Percentiles rank a stretch among this genome's conserved stretches.
These are phyloP conservation scores for Xenus cinereus DNA, from an alignment of 2,113 vertebrate species.

Conservation along the genomic window DNA sequence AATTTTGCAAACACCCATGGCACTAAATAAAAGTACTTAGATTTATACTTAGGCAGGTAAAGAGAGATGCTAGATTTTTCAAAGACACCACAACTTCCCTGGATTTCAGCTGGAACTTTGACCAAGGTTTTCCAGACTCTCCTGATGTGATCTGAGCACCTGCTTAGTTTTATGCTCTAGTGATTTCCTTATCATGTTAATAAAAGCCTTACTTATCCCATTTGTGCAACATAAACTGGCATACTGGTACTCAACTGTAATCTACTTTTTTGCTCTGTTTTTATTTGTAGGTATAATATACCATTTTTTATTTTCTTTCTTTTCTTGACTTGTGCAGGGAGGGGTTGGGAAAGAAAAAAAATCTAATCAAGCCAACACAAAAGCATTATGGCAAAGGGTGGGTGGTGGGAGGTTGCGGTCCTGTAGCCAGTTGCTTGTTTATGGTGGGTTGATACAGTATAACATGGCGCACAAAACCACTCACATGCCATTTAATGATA, in stretches of 20 bases:
- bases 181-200: neutral
- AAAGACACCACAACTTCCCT: neutral
- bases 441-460: conserved; percentile 10
- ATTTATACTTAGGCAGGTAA: neutral
- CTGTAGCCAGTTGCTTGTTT: conserved; percentile 38
- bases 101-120: neutral
- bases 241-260: fast-evolving
- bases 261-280: neutral
- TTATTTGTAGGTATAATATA: neutral
- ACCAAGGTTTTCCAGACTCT: neutral
- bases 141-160: neutral
- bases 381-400: neutral
- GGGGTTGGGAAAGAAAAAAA: neutral
- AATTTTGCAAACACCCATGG: neutral
- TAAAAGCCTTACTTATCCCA: neutral
- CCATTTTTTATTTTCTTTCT: neutral
- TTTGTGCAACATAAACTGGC: fast-evolving
- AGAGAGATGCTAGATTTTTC: neutral
- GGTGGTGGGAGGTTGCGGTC: neutral
- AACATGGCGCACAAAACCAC: conserved; percentile 45
- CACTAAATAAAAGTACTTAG: neutral
- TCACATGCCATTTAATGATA: conserved; percentile 29
- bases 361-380: neutral
- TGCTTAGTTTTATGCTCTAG: neutral
- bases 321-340: neutral